These are phyloP conservation scores for Rhagoletis zephyria DNA, from an alignment of 1,140 invertebrate species.

Conservation along the genomic window DNA sequence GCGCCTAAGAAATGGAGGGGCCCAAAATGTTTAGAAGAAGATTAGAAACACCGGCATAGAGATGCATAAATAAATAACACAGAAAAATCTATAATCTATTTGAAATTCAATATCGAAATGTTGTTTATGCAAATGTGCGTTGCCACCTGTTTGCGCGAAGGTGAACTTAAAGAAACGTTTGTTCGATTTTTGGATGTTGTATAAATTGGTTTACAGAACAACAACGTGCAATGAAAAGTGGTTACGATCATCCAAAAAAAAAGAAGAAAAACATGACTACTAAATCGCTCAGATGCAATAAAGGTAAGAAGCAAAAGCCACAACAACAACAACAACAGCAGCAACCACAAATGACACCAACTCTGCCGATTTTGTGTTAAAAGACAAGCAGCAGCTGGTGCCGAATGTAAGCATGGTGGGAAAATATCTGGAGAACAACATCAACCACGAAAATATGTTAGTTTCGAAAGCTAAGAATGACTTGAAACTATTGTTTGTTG, in stretches of 20 bases:
- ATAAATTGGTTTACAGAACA: neutral
- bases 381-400: neutral
- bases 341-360: neutral
- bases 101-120: conserved; percentile 72
- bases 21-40: neutral
- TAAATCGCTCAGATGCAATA: conserved; percentile 15
- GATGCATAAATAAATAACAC: neutral
- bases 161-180: neutral
- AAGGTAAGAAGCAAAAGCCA: neutral
- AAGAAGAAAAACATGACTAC: neutral
- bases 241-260: neutral
- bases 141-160: conserved; percentile 69
- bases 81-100: conserved; percentile 55
- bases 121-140: conserved; percentile 72
- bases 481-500: conserved; percentile 18
- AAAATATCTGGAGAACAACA: conserved; percentile 16
- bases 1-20: neutral
- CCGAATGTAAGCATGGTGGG: conserved; percentile 3
- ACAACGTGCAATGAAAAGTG: conserved; percentile 55
- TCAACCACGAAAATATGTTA: neutral
- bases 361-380: neutral
- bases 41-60: neutral
- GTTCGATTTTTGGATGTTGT: neutral
- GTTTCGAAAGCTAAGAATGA: conserved; percentile 27
- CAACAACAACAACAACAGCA: neutral